phyloP scores from a whole-genome alignment of 2,113 vertebrate species.

The Petromus typicus region DNA sequence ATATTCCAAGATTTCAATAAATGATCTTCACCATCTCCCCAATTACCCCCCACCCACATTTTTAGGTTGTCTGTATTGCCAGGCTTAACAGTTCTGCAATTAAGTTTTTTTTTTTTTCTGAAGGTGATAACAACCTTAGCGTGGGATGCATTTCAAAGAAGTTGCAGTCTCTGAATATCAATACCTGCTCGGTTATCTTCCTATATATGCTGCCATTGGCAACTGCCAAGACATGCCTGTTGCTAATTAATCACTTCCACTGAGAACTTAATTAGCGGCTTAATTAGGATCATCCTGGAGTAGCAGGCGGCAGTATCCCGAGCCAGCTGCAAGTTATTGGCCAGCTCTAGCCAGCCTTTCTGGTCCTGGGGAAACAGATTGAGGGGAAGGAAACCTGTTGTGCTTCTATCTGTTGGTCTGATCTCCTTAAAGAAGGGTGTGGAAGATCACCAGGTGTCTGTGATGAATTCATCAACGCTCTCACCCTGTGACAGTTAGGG shows the following conservation, averaged over 20 bases:
- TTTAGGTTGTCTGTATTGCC: not conserved
- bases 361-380: conserved; percentile 60
- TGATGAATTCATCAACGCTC: conserved; percentile 58
- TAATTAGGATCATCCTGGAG: conserved; percentile 90
- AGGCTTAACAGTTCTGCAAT: not conserved
- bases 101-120: not conserved
- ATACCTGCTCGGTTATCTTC: conserved; percentile 77
- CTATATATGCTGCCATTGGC: conserved; percentile 75
- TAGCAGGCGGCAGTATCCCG: conserved; percentile 71
- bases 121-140: conserved; percentile 10
- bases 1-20: not conserved
- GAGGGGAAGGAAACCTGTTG: not conserved
- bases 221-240: conserved; percentile 76
- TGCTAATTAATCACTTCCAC: conserved; percentile 89
- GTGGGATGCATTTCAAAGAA: conserved; percentile 70
- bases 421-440: not conserved
- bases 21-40: not conserved
- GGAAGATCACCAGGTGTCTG: not conserved
- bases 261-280: conserved; percentile 90
- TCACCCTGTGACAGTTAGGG: conserved; percentile 61
- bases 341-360: conserved; percentile 70
- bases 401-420: not conserved
- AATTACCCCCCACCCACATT: not conserved
- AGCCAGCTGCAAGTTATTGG: conserved; percentile 78
- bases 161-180: conserved; percentile 72